Conservation (phyloP, 92 coral and sea anemone species). For the Paramuricea clavata region DNA sequence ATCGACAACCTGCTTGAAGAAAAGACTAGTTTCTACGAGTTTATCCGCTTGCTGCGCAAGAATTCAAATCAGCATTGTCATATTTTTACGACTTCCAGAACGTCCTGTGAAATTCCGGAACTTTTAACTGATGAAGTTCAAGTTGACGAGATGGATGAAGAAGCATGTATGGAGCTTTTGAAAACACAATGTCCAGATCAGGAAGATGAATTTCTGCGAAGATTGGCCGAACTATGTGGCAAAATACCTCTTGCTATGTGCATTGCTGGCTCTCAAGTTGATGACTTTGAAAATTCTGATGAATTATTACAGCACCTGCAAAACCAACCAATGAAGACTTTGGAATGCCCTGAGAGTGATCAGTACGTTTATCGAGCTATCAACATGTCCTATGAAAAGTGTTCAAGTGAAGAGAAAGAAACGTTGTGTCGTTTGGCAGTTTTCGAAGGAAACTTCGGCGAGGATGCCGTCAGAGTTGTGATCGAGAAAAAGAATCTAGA, state of each 20-base stretch:
- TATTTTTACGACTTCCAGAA: conserved; percentile 14
- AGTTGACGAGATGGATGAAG: conserved; percentile 4
- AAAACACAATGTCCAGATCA: not conserved
- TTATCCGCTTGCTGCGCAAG: not conserved
- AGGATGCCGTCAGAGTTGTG: not conserved
- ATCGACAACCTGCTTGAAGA: conserved; percentile 17
- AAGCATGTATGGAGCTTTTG: conserved; percentile 5
- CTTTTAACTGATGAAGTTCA: not conserved
- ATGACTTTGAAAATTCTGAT: conserved; percentile 3
- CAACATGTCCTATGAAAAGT: conserved; percentile 1
- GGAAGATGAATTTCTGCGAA: not conserved
- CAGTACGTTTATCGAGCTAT: not conserved
- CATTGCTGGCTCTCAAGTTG: not conserved
- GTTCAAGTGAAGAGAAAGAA: not conserved
- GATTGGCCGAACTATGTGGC: conserved; percentile 20
- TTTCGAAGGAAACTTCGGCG: not conserved
- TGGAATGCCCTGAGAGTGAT: conserved; percentile 6
- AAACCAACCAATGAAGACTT: not conserved
- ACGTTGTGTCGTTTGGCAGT: not conserved
- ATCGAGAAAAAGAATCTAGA: not conserved
- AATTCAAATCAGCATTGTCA: not conserved
- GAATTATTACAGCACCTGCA: not conserved
- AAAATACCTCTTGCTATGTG: conserved; percentile 19
- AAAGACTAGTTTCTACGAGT: not conserved
- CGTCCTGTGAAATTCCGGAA: not conserved